These are phyloP conservation scores for Siniperca obscura DNA, from an alignment of 2,797 vertebrate genomes.

Conservation along the genomic window DNA sequence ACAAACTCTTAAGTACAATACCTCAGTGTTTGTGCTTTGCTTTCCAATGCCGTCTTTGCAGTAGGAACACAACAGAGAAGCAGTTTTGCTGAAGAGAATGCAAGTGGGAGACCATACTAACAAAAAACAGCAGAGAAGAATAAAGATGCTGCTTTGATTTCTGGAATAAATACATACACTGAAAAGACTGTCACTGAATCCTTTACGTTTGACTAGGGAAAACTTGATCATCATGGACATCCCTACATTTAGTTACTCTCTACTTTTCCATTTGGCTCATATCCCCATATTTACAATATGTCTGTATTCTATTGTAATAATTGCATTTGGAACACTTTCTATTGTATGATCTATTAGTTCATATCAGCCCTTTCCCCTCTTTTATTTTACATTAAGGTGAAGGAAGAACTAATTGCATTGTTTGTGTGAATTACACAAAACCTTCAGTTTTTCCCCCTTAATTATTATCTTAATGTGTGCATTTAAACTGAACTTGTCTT, in stretches of 20 bases:
- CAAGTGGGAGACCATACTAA: constrained; percentile 35
- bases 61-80: constrained; percentile 34
- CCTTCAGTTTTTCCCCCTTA: not conserved
- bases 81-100: constrained; percentile 12
- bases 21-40: constrained; percentile 52
- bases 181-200: constrained; percentile 5
- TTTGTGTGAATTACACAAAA: constrained; percentile 17
- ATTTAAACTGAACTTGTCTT: constrained; percentile 11
- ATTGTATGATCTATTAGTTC: not conserved
- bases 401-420: constrained; percentile 7
- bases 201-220: not conserved
- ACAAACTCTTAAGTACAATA: constrained; percentile 39
- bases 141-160: constrained; percentile 36
- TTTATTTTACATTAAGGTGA: constrained; percentile 15
- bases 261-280: constrained; percentile 11
- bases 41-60: constrained; percentile 45
- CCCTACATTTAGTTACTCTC: not conserved
- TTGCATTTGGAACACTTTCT: constrained; percentile 7
- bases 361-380: not conserved
- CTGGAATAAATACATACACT: not conserved
- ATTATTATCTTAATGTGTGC: constrained; percentile 4
- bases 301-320: not conserved
- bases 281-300: not conserved
- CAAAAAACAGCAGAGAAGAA: constrained; percentile 26
- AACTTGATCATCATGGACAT: too few relatives aligned